A percentile compares a stretch with the other conserved stretches of the same genome.
Evolutionary conservation across 2,113 vertebrate species (phyloP).

Genomic region (Dissostichus mawsoni): DNA sequence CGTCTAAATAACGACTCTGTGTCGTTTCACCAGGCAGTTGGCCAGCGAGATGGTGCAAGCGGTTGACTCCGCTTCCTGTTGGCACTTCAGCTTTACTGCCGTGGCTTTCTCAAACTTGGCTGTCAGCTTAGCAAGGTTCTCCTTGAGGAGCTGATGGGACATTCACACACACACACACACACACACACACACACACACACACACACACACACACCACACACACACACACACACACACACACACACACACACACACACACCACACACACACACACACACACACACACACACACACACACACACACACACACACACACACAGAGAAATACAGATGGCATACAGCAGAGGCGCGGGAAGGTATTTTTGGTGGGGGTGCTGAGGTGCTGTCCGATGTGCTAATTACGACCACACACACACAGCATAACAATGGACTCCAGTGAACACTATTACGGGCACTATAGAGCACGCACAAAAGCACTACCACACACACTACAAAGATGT

Average conservation of each 20-base stretch:
- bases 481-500: no score
- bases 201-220: constrained; percentile 17
- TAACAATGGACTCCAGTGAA: no score
- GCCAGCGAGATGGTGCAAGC: constrained; percentile 91
- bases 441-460: no score
- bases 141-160: constrained; percentile 88
- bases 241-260: constrained; percentile 20
- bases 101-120: constrained; percentile 94
- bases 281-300: constrained; percentile 10
- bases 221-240: constrained; percentile 20
- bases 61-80: constrained; percentile 92
- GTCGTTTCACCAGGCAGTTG: constrained; percentile 92
- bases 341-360: no score
- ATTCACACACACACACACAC: constrained; percentile 18
- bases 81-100: constrained; percentile 92
- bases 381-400: no score
- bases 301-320: constrained; percentile 24
- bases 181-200: constrained; percentile 13
- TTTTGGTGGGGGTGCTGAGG: no score
- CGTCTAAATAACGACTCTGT: background rate
- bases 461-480: no score
- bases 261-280: constrained; percentile 17
- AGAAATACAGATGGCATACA: no score
- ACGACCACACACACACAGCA: no score
- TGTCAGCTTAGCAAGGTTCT: constrained; percentile 93